A percentile compares a stretch with the other conserved stretches of the same genome.
phyloP scores from a whole-genome alignment of 2,888 invertebrate genomes.

The Pherbina coryleti region DNA sequence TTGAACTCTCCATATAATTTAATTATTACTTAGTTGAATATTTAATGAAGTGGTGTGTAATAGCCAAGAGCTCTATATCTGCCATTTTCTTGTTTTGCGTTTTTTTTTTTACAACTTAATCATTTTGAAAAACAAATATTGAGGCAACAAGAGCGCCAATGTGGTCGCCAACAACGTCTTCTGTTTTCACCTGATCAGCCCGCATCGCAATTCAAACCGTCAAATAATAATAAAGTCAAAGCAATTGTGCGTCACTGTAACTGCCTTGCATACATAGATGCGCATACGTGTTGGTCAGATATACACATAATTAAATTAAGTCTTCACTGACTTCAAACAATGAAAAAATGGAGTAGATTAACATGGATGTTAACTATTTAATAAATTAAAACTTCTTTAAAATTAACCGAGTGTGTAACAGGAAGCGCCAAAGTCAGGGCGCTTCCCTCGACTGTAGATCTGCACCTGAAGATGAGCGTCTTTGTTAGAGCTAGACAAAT shows the following conservation, averaged over 20 bases:
- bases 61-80: no score
- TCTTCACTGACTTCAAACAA: not conserved
- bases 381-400: not conserved
- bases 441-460: not conserved
- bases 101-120: no score
- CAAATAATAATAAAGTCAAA: conserved; percentile 47
- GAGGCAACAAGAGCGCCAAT: no score
- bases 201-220: conserved; percentile 59
- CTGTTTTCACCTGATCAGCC: conserved; percentile 65
- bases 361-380: conserved; percentile 1
- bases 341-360: conserved; percentile 38
- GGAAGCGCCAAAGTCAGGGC: conserved; percentile 19
- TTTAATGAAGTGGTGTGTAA: no score
- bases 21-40: no score
- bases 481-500: not conserved
- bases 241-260: conserved; percentile 54
- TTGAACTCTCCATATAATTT: no score
- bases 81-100: no score
- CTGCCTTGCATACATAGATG: not conserved
- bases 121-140: no score
- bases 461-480: conserved; percentile 9
- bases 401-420: conserved; percentile 23
- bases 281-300: conserved; percentile 31
- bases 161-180: conserved; percentile 1
- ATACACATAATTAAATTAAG: conserved; percentile 47